phyloP scores from a whole-genome alignment of 2,888 invertebrate species.

The Andrena bucephala region DNA sequence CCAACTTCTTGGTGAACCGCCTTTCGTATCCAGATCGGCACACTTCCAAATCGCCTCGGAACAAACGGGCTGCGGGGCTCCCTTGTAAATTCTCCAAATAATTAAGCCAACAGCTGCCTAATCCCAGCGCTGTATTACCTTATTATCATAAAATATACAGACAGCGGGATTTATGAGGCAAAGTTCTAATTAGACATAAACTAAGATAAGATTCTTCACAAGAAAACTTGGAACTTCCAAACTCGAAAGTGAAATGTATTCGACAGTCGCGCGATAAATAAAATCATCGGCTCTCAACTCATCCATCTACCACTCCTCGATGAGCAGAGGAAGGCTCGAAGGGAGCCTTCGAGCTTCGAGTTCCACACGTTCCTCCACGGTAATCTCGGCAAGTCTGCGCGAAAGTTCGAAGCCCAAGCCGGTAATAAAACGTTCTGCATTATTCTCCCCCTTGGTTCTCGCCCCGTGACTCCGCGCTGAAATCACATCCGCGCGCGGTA shows the following conservation, averaged over 20 bases:
- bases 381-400: constrained; percentile 30
- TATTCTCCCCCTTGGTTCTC: constrained; percentile 9
- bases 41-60: constrained; percentile 15
- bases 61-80: background rate
- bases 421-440: constrained; percentile 43
- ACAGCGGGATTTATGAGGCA: background rate
- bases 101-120: constrained; percentile 21
- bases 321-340: background rate
- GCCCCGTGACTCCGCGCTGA: constrained; percentile 2
- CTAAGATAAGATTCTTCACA: background rate
- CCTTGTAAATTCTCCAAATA: constrained; percentile 18
- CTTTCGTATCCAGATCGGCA: constrained; percentile 45
- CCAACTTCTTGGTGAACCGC: constrained; percentile 29
- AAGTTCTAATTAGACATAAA: background rate
- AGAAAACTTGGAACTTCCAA: background rate
- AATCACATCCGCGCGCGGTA: constrained; percentile 39
- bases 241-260: background rate
- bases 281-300: background rate
- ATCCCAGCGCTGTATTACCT: background rate
- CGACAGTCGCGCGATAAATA: background rate
- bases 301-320: background rate
- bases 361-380: constrained; percentile 30
- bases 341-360: background rate
- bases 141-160: background rate
- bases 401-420: constrained; percentile 29